Conservation (phyloP, 2,888 invertebrate genomes). For the Steinernema carpocapsae region DNA sequence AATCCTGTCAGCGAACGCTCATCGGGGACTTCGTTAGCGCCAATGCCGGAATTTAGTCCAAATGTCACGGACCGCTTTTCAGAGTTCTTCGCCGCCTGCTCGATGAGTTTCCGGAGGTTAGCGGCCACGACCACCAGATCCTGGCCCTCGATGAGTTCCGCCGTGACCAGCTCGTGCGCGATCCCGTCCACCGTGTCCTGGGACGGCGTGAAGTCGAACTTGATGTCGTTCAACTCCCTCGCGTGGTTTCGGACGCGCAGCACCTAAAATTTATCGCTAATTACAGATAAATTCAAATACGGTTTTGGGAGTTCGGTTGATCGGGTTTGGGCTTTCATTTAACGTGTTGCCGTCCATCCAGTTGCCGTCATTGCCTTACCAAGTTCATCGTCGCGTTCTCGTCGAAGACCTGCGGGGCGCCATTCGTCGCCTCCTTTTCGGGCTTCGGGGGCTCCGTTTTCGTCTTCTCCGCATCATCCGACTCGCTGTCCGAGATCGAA, state of each 20-base stretch:
- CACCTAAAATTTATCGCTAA: constrained; percentile 55
- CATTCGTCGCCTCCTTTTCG: constrained; percentile 19
- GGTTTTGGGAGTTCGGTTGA: too few relatives aligned
- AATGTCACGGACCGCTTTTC: constrained; percentile 63
- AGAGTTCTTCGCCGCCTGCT: constrained; percentile 52
- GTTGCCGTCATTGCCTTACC: constrained; percentile 22
- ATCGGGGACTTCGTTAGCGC: constrained; percentile 75
- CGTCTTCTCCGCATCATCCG: constrained; percentile 38
- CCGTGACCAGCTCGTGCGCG: constrained; percentile 89
- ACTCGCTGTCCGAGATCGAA: constrained; percentile 45
- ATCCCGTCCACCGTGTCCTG: constrained; percentile 80
- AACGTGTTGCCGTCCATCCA: too few relatives aligned
- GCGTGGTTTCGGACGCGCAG: constrained; percentile 76
- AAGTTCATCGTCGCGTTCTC: constrained; percentile 37
- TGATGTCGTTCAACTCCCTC: constrained; percentile 92
- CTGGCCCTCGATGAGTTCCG: constrained; percentile 87
- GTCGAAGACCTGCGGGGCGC: constrained; percentile 19
- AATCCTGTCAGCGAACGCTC: constrained; percentile 93
- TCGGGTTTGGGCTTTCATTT: too few relatives aligned
- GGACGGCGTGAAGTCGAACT: constrained; percentile 84
- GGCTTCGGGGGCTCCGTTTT: constrained; percentile 33
- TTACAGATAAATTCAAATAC: too few relatives aligned
- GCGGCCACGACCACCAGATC: constrained; percentile 90
- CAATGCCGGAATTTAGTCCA: constrained; percentile 72
- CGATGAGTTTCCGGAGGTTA: constrained; percentile 78